Evolutionary conservation across 2,797 vertebrate species (phyloP).

Genomic region (Labroides dimidiatus): DNA sequence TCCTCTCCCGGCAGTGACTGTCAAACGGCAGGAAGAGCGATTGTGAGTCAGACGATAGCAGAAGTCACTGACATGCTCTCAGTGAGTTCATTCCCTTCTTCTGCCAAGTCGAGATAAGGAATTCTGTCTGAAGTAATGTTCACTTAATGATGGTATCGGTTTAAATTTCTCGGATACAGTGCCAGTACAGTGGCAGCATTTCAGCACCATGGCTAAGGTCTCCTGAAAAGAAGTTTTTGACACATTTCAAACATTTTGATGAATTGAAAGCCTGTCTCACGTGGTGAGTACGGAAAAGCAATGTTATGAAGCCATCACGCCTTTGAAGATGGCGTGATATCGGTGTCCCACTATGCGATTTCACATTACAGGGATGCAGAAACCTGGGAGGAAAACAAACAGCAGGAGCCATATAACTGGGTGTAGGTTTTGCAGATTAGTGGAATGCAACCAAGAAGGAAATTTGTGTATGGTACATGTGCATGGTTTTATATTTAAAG

Average conservation of each 20-base stretch:
- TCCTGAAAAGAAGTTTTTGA: background rate
- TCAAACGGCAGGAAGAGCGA: conserved; percentile 12
- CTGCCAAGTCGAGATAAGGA: conserved; percentile 3
- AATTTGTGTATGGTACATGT: no score
- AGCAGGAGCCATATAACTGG: no score
- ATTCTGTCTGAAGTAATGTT: conserved; percentile 1
- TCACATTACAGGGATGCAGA: no score
- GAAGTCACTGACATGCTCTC: conserved; percentile 7
- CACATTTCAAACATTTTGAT: background rate
- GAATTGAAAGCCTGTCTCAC: no score
- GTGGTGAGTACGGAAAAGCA: no score
- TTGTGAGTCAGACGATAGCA: conserved; percentile 1
- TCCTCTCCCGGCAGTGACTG: conserved; percentile 17
- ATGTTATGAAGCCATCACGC: no score
- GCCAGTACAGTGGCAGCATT: background rate
- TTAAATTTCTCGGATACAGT: background rate
- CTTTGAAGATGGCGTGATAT: no score
- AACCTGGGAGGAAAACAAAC: no score
- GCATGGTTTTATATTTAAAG: background rate
- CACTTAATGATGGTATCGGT: conserved; percentile 1
- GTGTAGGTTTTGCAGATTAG: no score
- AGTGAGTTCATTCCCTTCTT: background rate
- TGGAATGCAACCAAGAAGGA: no score
- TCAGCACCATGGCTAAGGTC: background rate
- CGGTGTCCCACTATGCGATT: no score